Evolutionary conservation across 2,113 vertebrate species (phyloP).

Genomic region (Panurus biarmicus): DNA sequence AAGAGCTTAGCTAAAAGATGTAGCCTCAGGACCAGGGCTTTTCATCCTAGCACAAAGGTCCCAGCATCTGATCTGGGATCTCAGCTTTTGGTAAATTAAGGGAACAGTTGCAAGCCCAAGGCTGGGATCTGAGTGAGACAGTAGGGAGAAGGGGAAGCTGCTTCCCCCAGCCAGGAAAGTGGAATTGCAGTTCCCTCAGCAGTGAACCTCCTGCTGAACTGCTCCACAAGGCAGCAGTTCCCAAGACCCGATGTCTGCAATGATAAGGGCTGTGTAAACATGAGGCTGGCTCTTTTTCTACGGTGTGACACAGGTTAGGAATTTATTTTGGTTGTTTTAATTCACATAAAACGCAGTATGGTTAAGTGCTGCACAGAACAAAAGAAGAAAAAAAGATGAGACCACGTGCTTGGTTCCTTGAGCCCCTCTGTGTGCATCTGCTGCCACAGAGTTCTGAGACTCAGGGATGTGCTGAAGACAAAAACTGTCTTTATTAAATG

Average conservation of each 20-base stretch:
- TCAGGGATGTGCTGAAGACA: neutral
- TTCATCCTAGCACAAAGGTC: neutral
- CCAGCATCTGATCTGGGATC: neutral
- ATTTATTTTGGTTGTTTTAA: neutral
- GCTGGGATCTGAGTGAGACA: neutral
- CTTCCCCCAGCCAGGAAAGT: neutral
- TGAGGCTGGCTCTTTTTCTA: neutral
- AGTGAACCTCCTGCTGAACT: neutral
- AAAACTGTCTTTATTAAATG: neutral
- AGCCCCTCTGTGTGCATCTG: rapidly evolving
- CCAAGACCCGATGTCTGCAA: neutral
- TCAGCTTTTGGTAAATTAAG: neutral
- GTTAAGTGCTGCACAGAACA: neutral
- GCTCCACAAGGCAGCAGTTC: neutral
- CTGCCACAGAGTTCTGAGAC: neutral
- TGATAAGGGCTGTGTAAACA: neutral
- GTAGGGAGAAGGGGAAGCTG: neutral
- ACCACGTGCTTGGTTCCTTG: neutral
- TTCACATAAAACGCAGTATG: neutral
- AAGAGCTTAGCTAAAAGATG: neutral
- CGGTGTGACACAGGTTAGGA: neutral
- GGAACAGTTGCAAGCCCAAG: neutral
- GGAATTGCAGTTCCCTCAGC: neutral
- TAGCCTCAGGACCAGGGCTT: neutral
- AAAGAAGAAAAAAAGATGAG: neutral